Evolutionary conservation across 2,888 invertebrate species (phyloP), one percentile per base, ranked within the genome.

Genomic region (Suillia variegata): DNA sequence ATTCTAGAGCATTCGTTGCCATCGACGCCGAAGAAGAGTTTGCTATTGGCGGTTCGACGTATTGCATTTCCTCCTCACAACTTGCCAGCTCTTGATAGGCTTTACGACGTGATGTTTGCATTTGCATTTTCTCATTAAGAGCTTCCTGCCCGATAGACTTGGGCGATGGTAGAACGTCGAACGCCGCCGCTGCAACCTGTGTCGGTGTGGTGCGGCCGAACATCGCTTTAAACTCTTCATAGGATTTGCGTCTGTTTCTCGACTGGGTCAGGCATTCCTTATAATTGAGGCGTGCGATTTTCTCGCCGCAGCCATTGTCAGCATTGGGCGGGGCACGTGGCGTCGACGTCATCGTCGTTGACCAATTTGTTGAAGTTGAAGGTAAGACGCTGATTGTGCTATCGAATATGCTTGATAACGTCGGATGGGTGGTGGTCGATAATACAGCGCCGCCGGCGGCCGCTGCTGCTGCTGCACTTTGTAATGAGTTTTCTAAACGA

Each of bases 141-240:
- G n/a, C n/a, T 55, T 55, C 55, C 18, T n/a, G 15, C n/a, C n/a
- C n/a, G n/a, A n/a, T n/a, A n/a, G n/a, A n/a, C n/a, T n/a, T n/a
- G n/a, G n/a, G n/a, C n/a, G n/a, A n/a, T n/a, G 26, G 26, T 26
- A 5, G 6, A 26, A 10, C 26, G 5, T 5, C 26, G 5, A 26
- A 26, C 48, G 55, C 8, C 55, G 26, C 48, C 21, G 33, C 24
- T 48, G 34, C 22, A 34, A 10, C 21, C n/a, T 2, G n/a, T 26
- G 21, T 34, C 18, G n/a, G n/a, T 53, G 13, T 13, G 1, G 18
- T 6, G 69, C 67, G 20, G 63, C 63, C 47, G 68, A 82, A 82
- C 65, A 81, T 74, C 20, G 81, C 80, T 66, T 83, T 82, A 62
- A 82, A 82, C 68, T 82, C 82, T 62, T 82, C 82, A 62, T 82